Evolutionary conservation across 2,113 vertebrate genomes (phyloP).

Genomic region (Pseudorhombus dupliciocellatus): DNA sequence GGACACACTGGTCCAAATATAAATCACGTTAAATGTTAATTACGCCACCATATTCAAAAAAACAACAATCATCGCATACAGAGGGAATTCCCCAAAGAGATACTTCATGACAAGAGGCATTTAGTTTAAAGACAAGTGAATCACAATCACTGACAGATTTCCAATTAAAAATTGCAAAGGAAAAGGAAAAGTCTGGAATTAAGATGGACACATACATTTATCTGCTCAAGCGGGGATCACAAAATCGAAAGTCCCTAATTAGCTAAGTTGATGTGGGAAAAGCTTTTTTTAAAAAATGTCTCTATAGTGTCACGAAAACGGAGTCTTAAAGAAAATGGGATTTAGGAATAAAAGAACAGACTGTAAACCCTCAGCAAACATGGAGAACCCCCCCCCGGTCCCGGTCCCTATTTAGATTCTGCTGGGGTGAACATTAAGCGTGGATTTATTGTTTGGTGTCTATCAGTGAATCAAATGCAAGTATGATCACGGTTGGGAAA

Average conservation of each 20-base stretch:
- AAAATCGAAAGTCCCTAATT: slow-evolving; percentile 13
- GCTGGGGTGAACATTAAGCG: slow-evolving; percentile 7
- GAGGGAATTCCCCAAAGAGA: slow-evolving; percentile 2
- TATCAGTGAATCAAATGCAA: slow-evolving; percentile 40
- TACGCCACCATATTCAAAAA: not conserved
- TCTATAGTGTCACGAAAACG: not conserved
- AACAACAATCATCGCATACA: slow-evolving; percentile 21
- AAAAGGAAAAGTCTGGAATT: slow-evolving; percentile 14
- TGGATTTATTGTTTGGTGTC: slow-evolving; percentile 18
- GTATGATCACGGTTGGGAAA: slow-evolving; percentile 20
- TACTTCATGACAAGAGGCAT: slow-evolving; percentile 33
- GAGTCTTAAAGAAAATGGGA: not conserved
- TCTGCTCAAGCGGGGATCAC: slow-evolving; percentile 28
- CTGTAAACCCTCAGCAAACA: not conserved
- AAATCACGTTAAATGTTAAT: not conserved
- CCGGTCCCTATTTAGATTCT: slow-evolving; percentile 4
- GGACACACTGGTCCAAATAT: slow-evolving; percentile 13
- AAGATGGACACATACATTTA: slow-evolving; percentile 13
- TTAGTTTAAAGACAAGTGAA: slow-evolving; percentile 39
- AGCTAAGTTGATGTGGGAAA: not conserved
- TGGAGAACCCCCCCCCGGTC: not conserved
- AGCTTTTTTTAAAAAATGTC: not conserved
- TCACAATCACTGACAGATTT: slow-evolving; percentile 24
- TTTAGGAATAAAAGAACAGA: not conserved
- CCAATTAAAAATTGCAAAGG: slow-evolving; percentile 45